Percentiles rank a stretch among this genome's conserved stretches.
phyloP scores from a whole-genome alignment of 2,113 vertebrate genomes.

The Silurus meridionalis region DNA sequence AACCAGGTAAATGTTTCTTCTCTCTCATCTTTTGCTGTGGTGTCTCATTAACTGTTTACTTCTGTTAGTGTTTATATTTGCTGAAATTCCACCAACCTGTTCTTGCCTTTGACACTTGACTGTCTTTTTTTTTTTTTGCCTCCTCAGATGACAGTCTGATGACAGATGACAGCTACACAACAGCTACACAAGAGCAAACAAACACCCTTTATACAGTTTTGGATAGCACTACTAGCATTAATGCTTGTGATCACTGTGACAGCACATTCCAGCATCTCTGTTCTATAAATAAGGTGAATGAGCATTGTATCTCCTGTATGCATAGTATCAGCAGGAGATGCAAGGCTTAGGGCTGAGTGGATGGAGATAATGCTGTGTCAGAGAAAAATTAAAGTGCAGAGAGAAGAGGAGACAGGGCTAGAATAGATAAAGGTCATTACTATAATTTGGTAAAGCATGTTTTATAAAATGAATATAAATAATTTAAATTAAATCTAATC shows the following conservation, averaged over 20 bases:
- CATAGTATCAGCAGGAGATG: conserved; percentile 13
- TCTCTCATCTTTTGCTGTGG: not conserved
- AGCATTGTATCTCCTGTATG: conserved; percentile 5
- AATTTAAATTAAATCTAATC: not conserved
- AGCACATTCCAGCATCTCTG: not conserved
- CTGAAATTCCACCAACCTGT: not conserved
- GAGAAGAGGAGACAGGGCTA: conserved; percentile 16
- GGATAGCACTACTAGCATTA: not conserved
- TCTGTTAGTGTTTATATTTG: too few relatives aligned
- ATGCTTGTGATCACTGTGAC: conserved; percentile 32
- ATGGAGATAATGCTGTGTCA: conserved; percentile 27
- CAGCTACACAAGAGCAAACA: not conserved
- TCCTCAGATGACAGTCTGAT: too few relatives aligned
- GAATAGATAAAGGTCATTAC: not conserved
- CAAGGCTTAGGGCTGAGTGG: not conserved
- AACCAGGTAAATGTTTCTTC: not conserved
- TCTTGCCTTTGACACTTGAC: not conserved
- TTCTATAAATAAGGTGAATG: conserved; percentile 43
- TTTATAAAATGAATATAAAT: conserved; percentile 6
- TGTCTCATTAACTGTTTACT: not conserved
- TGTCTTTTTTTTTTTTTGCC: too few relatives aligned
- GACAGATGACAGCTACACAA: too few relatives aligned
- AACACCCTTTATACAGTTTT: not conserved
- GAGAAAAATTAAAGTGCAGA: conserved; percentile 8
- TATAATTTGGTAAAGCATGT: not conserved